These are phyloP conservation scores for Perizoma affinitatum DNA, from an alignment of 2,888 invertebrate genomes.

Conservation along the genomic window DNA sequence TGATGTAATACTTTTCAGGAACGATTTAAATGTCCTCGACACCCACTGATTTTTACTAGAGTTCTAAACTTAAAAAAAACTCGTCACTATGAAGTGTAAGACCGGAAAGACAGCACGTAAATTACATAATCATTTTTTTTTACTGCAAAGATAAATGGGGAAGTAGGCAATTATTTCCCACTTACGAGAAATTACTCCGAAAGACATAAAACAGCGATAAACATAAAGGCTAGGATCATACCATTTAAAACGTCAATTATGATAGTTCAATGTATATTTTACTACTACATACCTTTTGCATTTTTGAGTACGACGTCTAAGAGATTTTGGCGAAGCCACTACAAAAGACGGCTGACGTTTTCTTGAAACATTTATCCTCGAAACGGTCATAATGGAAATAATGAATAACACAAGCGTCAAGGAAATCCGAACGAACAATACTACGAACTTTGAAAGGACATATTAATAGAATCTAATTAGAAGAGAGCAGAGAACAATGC, in stretches of 20 bases:
- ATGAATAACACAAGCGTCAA: conserved; percentile 1
- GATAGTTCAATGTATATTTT: not conserved
- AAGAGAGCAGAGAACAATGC: conserved; percentile 20
- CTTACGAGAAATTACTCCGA: conserved; percentile 6
- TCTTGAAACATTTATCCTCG: conserved; percentile 34
- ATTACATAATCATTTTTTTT: too few species aligned
- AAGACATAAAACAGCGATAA: conserved; percentile 5
- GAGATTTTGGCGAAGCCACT: conserved; percentile 41
- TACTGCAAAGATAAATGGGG: not conserved
- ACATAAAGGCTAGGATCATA: not conserved
- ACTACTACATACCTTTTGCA: conserved; percentile 43
- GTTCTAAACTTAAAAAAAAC: too few species aligned
- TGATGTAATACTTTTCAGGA: too few species aligned
- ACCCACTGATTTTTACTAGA: too few species aligned
- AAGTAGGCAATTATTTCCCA: conserved; percentile 3
- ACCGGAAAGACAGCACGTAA: too few species aligned
- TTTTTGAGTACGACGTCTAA: conserved; percentile 48
- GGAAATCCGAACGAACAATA: not conserved
- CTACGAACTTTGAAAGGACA: not conserved
- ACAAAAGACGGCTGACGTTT: conserved; percentile 42
- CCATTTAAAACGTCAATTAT: not conserved
- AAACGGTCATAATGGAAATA: conserved; percentile 35
- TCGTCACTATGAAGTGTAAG: too few species aligned
- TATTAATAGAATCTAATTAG: not conserved
- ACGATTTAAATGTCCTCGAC: too few species aligned